Conservation (phyloP, 2,888 invertebrate genomes). For the Lithophane semibrunnea region DNA sequence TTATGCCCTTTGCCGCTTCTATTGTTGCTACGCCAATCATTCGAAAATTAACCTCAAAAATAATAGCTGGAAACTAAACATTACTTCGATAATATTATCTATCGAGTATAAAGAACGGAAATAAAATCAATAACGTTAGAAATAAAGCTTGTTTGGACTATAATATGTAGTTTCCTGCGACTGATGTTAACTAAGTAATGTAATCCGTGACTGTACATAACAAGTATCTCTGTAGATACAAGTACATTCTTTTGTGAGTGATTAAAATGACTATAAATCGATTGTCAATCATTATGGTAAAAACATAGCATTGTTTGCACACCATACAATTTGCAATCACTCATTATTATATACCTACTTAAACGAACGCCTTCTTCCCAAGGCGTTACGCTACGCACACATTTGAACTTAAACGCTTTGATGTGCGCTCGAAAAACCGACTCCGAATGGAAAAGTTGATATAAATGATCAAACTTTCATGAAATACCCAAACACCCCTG, state of each 20-base stretch:
- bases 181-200: neutral
- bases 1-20: neutral
- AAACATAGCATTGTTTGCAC: slow-evolving; percentile 37
- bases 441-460: too few species aligned
- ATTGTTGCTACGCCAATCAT: too few species aligned
- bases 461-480: too few species aligned
- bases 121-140: slow-evolving; percentile 1
- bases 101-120: slow-evolving; percentile 31
- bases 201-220: neutral
- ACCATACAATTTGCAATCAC: slow-evolving; percentile 30
- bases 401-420: too few species aligned
- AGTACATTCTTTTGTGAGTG: neutral
- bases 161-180: slow-evolving; percentile 8
- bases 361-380: too few species aligned
- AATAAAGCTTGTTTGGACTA: neutral
- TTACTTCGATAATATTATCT: slow-evolving; percentile 4
- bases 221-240: neutral
- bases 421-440: too few species aligned
- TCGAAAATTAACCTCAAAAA: neutral
- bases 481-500: too few species aligned
- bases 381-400: too few species aligned
- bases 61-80: slow-evolving; percentile 13
- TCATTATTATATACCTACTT: too few species aligned
- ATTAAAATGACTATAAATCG: slow-evolving; percentile 20
- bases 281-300: slow-evolving; percentile 28